Evolutionary conservation across 1,140 invertebrate species (phyloP).

Genomic region (Brevipalpus yothersi): DNA sequence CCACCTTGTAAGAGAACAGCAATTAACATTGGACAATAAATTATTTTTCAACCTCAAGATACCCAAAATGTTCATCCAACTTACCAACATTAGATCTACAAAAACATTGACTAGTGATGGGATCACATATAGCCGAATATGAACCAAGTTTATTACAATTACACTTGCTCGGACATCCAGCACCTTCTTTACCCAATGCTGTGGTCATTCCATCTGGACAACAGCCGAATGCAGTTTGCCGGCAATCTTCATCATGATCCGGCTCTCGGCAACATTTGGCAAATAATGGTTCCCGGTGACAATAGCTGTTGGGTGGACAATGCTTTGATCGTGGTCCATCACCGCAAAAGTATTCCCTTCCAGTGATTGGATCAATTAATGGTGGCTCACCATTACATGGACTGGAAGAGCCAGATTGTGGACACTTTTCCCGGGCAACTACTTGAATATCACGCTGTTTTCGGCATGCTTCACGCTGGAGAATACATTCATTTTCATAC

Average conservation of each 20-base stretch:
- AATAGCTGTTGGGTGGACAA: constrained; percentile 55
- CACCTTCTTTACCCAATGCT: constrained; percentile 44
- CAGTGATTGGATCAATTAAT: constrained; percentile 37
- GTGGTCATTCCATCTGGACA: constrained; percentile 61
- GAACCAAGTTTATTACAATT: not conserved
- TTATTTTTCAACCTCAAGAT: not conserved
- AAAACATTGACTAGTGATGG: not conserved
- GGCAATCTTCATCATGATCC: constrained; percentile 15
- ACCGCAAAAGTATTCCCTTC: constrained; percentile 55
- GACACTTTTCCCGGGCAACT: constrained; percentile 37
- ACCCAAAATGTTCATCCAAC: constrained; percentile 12
- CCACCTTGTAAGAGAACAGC: constrained; percentile 21
- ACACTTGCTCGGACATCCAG: constrained; percentile 39
- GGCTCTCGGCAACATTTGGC: constrained; percentile 51
- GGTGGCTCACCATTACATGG: constrained; percentile 51
- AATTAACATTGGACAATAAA: not conserved
- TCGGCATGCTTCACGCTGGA: constrained; percentile 61
- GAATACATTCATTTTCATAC: constrained; percentile 51
- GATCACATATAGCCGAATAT: not conserved
- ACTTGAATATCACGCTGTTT: constrained; percentile 40
- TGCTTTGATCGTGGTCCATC: constrained; percentile 43
- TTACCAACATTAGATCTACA: constrained; percentile 36
- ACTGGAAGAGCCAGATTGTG: constrained; percentile 37
- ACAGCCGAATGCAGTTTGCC: constrained; percentile 24
- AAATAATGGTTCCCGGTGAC: constrained; percentile 49